Evolutionary conservation across 2,888 invertebrate genomes (phyloP).

Genomic region (Eupithecia dodoneata): DNA sequence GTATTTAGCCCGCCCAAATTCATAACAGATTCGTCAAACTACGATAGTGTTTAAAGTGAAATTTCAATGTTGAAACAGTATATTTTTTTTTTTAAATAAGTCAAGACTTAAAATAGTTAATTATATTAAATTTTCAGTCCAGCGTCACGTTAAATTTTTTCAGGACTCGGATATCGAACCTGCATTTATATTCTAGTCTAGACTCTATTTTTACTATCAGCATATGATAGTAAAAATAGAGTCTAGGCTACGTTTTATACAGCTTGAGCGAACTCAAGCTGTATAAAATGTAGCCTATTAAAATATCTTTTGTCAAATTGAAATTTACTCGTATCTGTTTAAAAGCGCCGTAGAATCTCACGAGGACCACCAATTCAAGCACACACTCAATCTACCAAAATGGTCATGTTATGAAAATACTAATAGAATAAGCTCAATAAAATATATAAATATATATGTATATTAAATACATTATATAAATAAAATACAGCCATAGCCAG

Average conservation of each 20-base stretch:
- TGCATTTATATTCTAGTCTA: not conserved
- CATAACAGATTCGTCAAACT: not conserved
- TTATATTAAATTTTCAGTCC: not conserved
- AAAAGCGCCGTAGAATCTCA: not conserved
- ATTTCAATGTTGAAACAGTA: no score
- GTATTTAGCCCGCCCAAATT: not conserved
- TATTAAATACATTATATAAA: conserved; percentile 9
- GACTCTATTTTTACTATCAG: not conserved
- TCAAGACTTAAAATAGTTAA: no score
- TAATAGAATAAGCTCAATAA: conserved; percentile 7
- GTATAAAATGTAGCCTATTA: no score
- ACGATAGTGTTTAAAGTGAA: not conserved
- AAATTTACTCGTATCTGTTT: not conserved
- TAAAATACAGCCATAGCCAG: conserved; percentile 23
- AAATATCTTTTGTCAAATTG: not conserved
- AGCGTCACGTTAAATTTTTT: not conserved
- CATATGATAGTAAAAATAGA: no score
- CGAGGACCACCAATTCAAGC: not conserved
- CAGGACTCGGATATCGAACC: not conserved
- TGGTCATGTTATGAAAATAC: conserved; percentile 10
- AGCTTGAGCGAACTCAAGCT: no score
- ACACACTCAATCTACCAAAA: conserved; percentile 9
- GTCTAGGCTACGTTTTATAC: no score
- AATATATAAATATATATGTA: not conserved
- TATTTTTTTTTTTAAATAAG: not conserved